Evolutionary conservation across 2,797 vertebrate genomes (phyloP).

Genomic region (Oreortyx pictus): DNA sequence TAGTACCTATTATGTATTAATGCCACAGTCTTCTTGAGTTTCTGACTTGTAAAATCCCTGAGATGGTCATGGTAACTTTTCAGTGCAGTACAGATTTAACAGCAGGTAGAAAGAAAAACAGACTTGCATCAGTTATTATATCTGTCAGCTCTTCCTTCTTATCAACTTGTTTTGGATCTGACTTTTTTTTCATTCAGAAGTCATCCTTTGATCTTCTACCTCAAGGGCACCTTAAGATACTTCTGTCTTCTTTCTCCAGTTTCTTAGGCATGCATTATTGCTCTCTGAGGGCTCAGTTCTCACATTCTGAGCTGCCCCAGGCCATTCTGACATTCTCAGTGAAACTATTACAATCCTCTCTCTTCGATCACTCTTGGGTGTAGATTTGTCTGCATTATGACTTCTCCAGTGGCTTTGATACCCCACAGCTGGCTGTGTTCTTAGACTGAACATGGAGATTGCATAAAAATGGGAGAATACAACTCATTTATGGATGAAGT

Average conservation of each 20-base stretch:
- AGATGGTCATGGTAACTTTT: not conserved
- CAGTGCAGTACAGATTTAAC: not conserved
- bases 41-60: accelerated
- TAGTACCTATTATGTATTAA: not conserved
- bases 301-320: constrained; percentile 7
- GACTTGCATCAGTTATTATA: not conserved
- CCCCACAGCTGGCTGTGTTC: not conserved
- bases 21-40: not conserved
- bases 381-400: constrained; percentile 26
- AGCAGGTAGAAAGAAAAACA: not conserved
- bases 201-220: constrained; percentile 13
- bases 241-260: constrained; percentile 34
- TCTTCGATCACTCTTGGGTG: not conserved
- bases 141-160: not conserved
- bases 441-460: not conserved
- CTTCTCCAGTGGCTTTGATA: not conserved
- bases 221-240: not conserved
- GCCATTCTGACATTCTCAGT: constrained; percentile 11
- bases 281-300: not conserved
- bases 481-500: not conserved
- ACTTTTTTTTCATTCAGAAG: constrained; percentile 9
- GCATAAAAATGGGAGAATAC: not conserved
- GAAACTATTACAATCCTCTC: not conserved
- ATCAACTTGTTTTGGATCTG: constrained; percentile 1
- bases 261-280: constrained; percentile 5